These are phyloP conservation scores for Polydrusus pterygomalis DNA, from an alignment of 2,888 invertebrate species.

Conservation along the genomic window DNA sequence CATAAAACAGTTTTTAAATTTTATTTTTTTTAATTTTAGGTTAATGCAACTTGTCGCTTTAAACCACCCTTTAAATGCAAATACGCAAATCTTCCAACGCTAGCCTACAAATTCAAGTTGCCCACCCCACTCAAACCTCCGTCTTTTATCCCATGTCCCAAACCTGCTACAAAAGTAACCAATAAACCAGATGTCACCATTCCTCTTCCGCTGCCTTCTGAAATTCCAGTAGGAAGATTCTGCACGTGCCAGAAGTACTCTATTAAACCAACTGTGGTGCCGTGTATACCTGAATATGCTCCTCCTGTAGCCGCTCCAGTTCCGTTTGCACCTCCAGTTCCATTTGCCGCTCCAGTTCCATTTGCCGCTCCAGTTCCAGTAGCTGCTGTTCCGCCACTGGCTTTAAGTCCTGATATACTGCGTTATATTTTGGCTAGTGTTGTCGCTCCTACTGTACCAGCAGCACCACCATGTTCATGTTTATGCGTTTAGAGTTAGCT, in stretches of 20 bases:
- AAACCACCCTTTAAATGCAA: not conserved
- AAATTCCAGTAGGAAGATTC: slow-evolving; percentile 44
- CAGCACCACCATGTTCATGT: not conserved
- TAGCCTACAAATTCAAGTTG: not conserved
- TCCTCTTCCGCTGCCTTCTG: slow-evolving; percentile 37
- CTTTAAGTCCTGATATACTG: not conserved
- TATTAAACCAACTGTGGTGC: slow-evolving; percentile 44
- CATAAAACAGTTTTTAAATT: too few relatives aligned
- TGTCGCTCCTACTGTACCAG: not conserved
- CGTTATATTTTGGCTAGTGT: not conserved
- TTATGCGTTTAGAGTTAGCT: not conserved
- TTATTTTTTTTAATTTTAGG: too few relatives aligned
- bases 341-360: not conserved
- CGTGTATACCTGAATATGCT: slow-evolving; percentile 26
- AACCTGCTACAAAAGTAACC: slow-evolving; percentile 30
- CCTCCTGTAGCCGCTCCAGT: not conserved
- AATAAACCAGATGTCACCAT: slow-evolving; percentile 46
- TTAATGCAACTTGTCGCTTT: not conserved
- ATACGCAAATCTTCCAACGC: not conserved
- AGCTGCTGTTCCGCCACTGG: not conserved
- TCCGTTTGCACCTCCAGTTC: not conserved
- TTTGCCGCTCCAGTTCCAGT: too few relatives aligned
- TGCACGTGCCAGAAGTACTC: slow-evolving; percentile 50
- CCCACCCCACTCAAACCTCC: slow-evolving; percentile 19
- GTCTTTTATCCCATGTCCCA: slow-evolving; percentile 13